Evolutionary conservation across 2,797 vertebrate species (phyloP).

Genomic region (Urocyon cinereoargenteus): DNA sequence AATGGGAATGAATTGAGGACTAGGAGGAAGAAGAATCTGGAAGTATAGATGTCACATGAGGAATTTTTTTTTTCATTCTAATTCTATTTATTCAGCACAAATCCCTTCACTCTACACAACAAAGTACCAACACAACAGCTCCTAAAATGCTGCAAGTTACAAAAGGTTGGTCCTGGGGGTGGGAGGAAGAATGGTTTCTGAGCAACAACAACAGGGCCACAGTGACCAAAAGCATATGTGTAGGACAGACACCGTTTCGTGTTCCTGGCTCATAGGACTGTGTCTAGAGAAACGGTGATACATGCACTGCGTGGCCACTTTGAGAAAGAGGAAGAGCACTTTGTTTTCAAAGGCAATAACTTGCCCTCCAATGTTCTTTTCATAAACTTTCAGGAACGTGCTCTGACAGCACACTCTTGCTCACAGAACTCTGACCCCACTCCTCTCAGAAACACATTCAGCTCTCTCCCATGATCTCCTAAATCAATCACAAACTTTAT

Average conservation of each 20-base stretch:
- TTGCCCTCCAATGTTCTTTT: neutral
- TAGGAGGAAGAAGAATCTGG: neutral
- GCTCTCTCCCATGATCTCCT: neutral
- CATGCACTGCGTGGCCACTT: neutral
- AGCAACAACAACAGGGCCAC: neutral
- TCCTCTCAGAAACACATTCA: no score
- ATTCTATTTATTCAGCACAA: conserved; percentile 86
- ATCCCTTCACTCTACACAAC: conserved; percentile 79
- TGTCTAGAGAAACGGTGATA: neutral
- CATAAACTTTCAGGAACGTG: neutral
- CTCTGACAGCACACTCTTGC: neutral
- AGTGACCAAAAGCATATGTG: neutral
- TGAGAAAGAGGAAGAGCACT: neutral
- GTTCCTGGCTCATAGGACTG: neutral
- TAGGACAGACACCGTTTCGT: neutral
- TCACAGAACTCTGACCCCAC: neutral
- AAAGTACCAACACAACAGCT: conserved; percentile 85
- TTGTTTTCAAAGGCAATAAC: neutral
- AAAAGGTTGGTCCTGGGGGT: neutral
- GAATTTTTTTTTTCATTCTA: neutral
- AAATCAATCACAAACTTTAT: neutral
- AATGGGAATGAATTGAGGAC: neutral
- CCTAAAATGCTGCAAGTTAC: conserved; percentile 84
- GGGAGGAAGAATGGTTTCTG: neutral
- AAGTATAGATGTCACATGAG: neutral